Percentiles rank a stretch among this genome's conserved stretches.
These are phyloP conservation scores for Erannis defoliaria DNA, from an alignment of 2,888 invertebrate species.

Conservation along the genomic window DNA sequence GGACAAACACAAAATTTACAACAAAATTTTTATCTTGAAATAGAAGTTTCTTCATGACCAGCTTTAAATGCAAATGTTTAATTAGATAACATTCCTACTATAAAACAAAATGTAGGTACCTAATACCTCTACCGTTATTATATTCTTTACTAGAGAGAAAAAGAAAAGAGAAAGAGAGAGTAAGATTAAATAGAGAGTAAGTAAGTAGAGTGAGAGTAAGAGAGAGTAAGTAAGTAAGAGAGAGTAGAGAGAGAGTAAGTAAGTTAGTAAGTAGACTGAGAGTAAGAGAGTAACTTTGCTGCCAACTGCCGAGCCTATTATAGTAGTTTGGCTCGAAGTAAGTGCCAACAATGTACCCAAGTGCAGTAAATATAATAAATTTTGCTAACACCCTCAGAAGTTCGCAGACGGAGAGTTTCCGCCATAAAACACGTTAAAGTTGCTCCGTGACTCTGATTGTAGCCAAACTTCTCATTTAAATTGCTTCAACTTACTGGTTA, in stretches of 20 bases:
- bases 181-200: no score
- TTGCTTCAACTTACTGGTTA: constrained; percentile 28
- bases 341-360: constrained; percentile 52
- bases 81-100: background rate
- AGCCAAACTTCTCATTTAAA: constrained; percentile 40
- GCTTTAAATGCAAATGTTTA: background rate
- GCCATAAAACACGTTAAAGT: constrained; percentile 52
- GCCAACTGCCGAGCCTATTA: constrained; percentile 1
- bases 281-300: background rate
- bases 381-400: constrained; percentile 56
- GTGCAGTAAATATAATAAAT: constrained; percentile 60
- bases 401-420: constrained; percentile 63
- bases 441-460: constrained; percentile 45
- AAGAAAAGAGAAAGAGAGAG: no score
- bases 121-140: no score
- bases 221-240: no score
- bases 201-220: no score
- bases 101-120: no score
- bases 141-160: no score
- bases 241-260: no score
- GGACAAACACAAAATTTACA: background rate
- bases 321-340: constrained; percentile 48
- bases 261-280: no score
- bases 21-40: background rate
- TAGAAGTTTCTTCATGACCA: background rate